A percentile compares a stretch with the other conserved stretches of the same genome.
These are phyloP conservation scores for Ceratina australensis DNA, from an alignment of 1,140 invertebrate species.

Conservation along the genomic window DNA sequence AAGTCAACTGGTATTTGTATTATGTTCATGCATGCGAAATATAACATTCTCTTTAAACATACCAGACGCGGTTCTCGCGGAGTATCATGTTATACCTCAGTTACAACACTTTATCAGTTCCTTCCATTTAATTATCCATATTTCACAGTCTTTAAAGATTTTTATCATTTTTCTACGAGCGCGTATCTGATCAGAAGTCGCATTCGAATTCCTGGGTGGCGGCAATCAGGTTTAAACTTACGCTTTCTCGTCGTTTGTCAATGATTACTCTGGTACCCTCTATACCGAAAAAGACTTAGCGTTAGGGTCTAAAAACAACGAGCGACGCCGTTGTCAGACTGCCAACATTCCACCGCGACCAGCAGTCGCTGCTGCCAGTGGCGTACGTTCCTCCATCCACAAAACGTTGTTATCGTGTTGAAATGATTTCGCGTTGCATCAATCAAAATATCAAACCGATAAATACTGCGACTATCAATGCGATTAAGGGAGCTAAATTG, in stretches of 20 bases:
- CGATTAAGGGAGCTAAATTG: background rate
- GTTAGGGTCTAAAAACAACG: slow-evolving; percentile 66
- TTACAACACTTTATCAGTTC: no score
- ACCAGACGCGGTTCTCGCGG: no score
- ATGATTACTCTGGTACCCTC: slow-evolving; percentile 6
- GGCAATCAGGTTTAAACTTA: no score
- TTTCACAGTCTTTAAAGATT: no score
- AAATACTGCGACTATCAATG: slow-evolving; percentile 11
- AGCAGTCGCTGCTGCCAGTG: slow-evolving; percentile 48
- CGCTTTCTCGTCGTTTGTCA: slow-evolving; percentile 1
- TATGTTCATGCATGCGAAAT: no score
- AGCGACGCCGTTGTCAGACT: slow-evolving; percentile 68
- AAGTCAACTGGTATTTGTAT: background rate
- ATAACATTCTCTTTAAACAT: no score
- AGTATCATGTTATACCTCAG: no score
- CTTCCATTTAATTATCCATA: no score
- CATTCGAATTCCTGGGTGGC: no score
- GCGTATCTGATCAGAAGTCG: no score
- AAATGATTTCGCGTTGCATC: no score
- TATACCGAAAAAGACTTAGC: background rate
- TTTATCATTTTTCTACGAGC: no score
- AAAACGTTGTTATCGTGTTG: slow-evolving; percentile 37
- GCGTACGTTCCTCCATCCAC: slow-evolving; percentile 54
- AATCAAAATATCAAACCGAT: slow-evolving; percentile 66
- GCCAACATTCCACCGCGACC: slow-evolving; percentile 70